Evolutionary conservation across 2,888 invertebrate species (phyloP), one percentile per base, ranked within the genome.

Genomic region (Dasypolia templi): DNA sequence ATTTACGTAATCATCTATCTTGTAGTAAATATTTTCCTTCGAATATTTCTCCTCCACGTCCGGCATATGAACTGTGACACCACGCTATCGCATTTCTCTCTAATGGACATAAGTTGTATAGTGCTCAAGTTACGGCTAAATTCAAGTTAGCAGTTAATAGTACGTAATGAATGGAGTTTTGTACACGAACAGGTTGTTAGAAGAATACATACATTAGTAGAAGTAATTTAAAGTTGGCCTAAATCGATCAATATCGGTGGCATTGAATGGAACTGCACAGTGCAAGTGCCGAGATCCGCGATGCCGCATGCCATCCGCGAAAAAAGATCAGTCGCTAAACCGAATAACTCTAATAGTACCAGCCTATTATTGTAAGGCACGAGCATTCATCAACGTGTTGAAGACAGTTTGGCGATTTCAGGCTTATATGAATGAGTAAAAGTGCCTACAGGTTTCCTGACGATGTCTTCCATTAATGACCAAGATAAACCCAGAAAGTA

Each of bases 51-150:
- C 26, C 44, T 58, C n/a, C 22, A 29, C 26, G 51, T 70, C 62
- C 69, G 49, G 35, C 19, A 51, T n/a, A 29, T 22, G n/a, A 26
- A 58, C 56, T 29, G 35, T 44, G 78, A 39, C 63, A 53, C 17
- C 51, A 29, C 22, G 70, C 17, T 70, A 77, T 77, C 79, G 39
- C 63, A 78, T 77, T 77, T 64, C 77, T 29, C 19, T 77, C 35
- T 77, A 77, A 77, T 77, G 77, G 62, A 77, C 70, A 35, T n/a
- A n/a, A n/a, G n/a, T n/a, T n/a, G n/a, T n/a, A n/a, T 29, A 39
- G n/a, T 44, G 53, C 29, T 67, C 26, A 65, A 46, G 68, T 77
- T 42, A 68, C 61, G 26, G 46, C 39, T 26, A 61, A 12, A n/a
- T 42, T 9, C 35, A 29, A 44, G 53, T 44, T 17, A 32, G 14